These are phyloP conservation scores for Eucera pruinosa DNA, from an alignment of 2,888 invertebrate genomes.

Conservation along the genomic window DNA sequence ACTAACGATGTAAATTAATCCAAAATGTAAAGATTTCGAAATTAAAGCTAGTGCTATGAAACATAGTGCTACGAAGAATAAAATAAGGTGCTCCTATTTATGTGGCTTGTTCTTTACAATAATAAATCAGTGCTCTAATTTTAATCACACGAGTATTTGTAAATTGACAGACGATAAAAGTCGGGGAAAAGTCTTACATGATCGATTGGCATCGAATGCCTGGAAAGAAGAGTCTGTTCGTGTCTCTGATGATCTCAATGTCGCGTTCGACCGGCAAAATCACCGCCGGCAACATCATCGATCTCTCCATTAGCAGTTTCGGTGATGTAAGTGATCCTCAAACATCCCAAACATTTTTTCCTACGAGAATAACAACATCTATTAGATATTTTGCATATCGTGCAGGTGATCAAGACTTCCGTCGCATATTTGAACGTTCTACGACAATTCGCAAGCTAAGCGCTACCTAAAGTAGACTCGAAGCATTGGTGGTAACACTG, in stretches of 20 bases:
- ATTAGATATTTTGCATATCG: neutral
- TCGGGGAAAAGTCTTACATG: slow-evolving; percentile 74
- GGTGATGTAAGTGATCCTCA: slow-evolving; percentile 67
- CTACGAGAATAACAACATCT: neutral
- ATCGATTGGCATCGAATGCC: slow-evolving; percentile 76
- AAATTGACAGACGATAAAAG: slow-evolving; percentile 65
- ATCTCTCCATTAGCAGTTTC: slow-evolving; percentile 73
- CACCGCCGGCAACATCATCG: slow-evolving; percentile 76
- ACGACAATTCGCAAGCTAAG: slow-evolving; percentile 26
- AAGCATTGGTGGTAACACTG: no score
- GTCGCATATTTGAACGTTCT: slow-evolving; percentile 73
- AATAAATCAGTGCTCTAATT: no score
- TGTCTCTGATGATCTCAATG: slow-evolving; percentile 72
- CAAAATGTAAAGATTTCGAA: no score
- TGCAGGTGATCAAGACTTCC: slow-evolving; percentile 71
- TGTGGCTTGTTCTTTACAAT: no score
- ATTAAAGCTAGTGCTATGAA: no score
- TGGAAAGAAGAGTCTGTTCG: slow-evolving; percentile 58
- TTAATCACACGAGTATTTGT: no score
- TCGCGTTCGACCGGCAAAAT: slow-evolving; percentile 70
- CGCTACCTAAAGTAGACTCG: no score
- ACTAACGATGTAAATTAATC: no score
- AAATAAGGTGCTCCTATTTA: no score
- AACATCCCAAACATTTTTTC: neutral
- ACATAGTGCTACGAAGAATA: no score